Base-by-base conservation (phyloP, 2,888 invertebrate species). In the Lysandra bellargus region DNA sequence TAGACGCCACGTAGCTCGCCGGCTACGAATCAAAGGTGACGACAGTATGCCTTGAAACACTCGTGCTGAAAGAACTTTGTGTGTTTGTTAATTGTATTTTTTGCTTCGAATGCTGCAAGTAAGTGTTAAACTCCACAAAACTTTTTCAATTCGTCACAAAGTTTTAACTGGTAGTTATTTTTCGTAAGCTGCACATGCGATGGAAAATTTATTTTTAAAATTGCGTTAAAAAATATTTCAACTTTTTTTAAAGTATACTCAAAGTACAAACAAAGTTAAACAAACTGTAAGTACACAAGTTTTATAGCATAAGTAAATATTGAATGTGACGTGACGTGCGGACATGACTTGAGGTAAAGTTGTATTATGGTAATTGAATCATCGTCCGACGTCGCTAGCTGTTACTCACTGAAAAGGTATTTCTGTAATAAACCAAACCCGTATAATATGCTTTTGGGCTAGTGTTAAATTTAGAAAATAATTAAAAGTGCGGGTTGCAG, bases 1-100 rank as follows among this genome's bases (percentile, higher is more conserved):
- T 83, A 85, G 82, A 83, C 85, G 86, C 86, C 88, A 85, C 87
- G 86, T 87, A 83, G 84, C 83, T 83, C 85, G 85, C 85, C 33
- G 12, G 33, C 69, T 69, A 69, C 69, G 69, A 33, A 17, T 14
- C 6, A 61, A 64, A 33, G 69, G 64, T 64, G 64, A 30, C 14
- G 33, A 69, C 69, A 69, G 33, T 14, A 69, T 69, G 69, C 33
- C 69, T 69, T 37, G 33, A 37, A 30, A 69, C 33, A 12, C 33
- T 69, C 23, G 69, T 69, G 69, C 33, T 69, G 33, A 33, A 14
- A 37, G 14, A 9, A 64, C 64, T 33, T 69, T 69, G 69, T 69
- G 33, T 37, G 12, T 64, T 74, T 74, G 74, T 74, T 74, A 9
- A 74, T 40, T n/a, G 3, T 74, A 74, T 44, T 74, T 44, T 69